Conservation (phyloP, 2,113 vertebrate genomes). For the Picathartes gymnocephalus region DNA sequence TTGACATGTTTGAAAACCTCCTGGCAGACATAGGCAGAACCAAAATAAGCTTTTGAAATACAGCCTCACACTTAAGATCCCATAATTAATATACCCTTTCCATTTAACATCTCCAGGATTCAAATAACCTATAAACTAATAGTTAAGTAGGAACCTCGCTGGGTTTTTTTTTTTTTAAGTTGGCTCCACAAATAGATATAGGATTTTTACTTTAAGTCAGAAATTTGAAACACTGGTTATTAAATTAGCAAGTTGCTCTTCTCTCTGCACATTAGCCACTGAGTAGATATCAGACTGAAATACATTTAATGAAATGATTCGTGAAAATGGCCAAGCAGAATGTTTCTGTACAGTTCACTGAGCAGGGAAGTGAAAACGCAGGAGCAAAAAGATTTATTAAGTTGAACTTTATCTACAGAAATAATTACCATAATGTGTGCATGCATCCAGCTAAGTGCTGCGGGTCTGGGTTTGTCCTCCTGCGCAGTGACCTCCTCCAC, state of each 20-base stretch:
- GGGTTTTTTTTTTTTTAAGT: neutral
- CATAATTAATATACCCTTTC: neutral
- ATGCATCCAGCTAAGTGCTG: conserved; percentile 12
- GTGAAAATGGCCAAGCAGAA: conserved; percentile 23
- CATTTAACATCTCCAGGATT: neutral
- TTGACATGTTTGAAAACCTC: neutral
- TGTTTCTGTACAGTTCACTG: conserved; percentile 13
- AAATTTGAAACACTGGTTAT: neutral
- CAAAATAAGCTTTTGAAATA: neutral
- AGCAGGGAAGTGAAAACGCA: neutral
- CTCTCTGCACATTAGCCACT: neutral
- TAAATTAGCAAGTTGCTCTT: conserved; percentile 15
- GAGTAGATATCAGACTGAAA: neutral
- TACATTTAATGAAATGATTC: conserved; percentile 25
- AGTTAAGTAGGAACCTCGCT: neutral
- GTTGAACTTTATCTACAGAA: neutral
- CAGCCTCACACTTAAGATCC: neutral
- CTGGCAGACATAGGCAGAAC: neutral
- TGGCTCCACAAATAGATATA: neutral
- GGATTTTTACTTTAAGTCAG: neutral
- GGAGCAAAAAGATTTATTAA: conserved; percentile 23
- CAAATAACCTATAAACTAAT: neutral
- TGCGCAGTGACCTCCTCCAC: neutral
- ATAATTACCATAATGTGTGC: neutral
- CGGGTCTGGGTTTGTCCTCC: conserved; percentile 4